Conservation (phyloP, 1,140 invertebrate genomes). For the Ceratoteleas bidentatus region DNA sequence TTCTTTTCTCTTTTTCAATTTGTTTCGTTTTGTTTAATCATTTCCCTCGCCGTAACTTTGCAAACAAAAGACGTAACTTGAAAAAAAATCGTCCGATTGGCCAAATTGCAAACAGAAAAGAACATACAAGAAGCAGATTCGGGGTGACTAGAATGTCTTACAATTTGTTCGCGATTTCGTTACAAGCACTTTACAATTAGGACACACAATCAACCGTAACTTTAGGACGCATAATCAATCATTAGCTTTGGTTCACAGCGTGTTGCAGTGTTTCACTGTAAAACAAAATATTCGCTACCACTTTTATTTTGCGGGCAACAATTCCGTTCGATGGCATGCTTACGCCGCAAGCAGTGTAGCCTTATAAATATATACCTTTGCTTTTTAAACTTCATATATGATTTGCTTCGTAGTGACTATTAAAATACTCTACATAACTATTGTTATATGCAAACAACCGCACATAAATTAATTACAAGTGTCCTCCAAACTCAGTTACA, state of each 20-base stretch:
- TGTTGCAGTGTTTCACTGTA: slow-evolving; percentile 48
- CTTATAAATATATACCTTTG: slow-evolving; percentile 65
- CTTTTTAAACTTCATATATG: slow-evolving; percentile 58
- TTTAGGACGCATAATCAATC: slow-evolving; percentile 57
- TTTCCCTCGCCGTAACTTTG: slow-evolving; percentile 1
- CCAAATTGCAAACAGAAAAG: slow-evolving; percentile 37
- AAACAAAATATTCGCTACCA: slow-evolving; percentile 60
- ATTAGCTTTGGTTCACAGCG: slow-evolving; percentile 63
- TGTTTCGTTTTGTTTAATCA: not conserved
- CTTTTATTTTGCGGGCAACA: slow-evolving; percentile 50
- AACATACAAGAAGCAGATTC: slow-evolving; percentile 52
- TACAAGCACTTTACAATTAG: slow-evolving; percentile 49
- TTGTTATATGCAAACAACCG: slow-evolving; percentile 59
- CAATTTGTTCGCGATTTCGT: slow-evolving; percentile 46
- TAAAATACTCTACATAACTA: slow-evolving; percentile 66
- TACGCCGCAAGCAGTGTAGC: slow-evolving; percentile 60
- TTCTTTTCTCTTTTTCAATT: not conserved
- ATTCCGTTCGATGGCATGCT: slow-evolving; percentile 65
- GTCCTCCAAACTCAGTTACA: slow-evolving; percentile 43
- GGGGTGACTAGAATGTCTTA: slow-evolving; percentile 63
- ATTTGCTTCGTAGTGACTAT: slow-evolving; percentile 57
- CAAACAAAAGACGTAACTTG: slow-evolving; percentile 10
- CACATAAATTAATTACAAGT: slow-evolving; percentile 55
- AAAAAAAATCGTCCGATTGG: slow-evolving; percentile 10
- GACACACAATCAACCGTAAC: slow-evolving; percentile 52